A percentile compares a stretch with the other conserved stretches of the same genome.
These are phyloP conservation scores for Zosterops hypoxanthus DNA, from an alignment of 2,113 vertebrate genomes.

Conservation along the genomic window DNA sequence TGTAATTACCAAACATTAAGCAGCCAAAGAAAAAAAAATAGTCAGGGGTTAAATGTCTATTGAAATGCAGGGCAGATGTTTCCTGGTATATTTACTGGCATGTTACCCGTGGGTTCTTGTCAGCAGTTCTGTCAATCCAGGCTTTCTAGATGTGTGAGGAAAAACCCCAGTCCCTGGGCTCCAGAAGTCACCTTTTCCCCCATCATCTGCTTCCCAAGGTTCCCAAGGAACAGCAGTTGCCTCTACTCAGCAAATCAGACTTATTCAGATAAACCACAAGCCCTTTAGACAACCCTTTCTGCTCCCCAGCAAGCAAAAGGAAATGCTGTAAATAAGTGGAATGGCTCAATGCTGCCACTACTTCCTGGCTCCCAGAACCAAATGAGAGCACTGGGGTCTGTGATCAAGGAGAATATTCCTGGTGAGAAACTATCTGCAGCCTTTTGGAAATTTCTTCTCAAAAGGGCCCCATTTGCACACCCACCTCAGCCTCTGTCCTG, in stretches of 20 bases:
- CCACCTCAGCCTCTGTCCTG: not conserved
- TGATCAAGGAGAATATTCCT: not conserved
- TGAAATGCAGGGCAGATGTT: constrained; percentile 3
- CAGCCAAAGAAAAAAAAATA: not conserved
- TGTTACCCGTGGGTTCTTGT: rapidly evolving
- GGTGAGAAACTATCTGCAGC: not conserved
- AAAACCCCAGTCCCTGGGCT: not conserved
- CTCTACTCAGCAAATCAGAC: not conserved
- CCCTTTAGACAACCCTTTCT: not conserved
- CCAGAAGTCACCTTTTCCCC: not conserved
- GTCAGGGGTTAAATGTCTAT: not conserved
- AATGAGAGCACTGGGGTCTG: not conserved
- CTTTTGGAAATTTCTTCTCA: not conserved
- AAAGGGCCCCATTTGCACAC: not conserved
- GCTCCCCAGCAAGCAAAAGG: not conserved
- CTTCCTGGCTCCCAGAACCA: not conserved
- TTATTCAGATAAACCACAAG: not conserved
- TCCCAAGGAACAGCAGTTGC: not conserved
- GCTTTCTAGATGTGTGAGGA: not conserved
- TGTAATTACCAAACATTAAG: not conserved
- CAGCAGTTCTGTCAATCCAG: not conserved
- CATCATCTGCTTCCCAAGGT: not conserved
- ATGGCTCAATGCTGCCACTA: not conserved
- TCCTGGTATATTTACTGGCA: not conserved
- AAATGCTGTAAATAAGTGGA: not conserved